phyloP scores from a whole-genome alignment of 1,140 invertebrate genomes.

The Cotesia glomerata region DNA sequence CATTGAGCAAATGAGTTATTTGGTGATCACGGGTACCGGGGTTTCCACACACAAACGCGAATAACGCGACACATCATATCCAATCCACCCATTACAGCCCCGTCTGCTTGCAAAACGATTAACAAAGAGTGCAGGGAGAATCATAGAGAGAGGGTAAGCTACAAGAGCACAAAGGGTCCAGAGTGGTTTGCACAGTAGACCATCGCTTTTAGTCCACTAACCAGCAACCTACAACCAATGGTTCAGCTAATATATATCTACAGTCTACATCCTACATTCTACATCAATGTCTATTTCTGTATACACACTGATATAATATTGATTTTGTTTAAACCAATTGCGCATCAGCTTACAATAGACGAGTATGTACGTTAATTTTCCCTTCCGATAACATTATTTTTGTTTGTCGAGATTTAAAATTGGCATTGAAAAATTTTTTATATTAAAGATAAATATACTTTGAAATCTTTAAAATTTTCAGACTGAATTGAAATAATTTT shows the following conservation, averaged over 20 bases:
- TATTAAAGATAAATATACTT: too few relatives aligned
- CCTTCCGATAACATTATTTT: too few relatives aligned
- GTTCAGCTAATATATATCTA: neutral
- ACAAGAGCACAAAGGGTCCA: neutral
- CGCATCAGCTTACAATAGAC: too few relatives aligned
- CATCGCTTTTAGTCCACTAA: conserved; percentile 13
- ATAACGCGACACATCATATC: neutral
- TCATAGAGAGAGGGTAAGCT: neutral
- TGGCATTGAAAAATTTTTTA: too few relatives aligned
- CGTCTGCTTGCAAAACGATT: conserved; percentile 11
- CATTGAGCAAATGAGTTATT: neutral
- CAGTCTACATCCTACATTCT: too few relatives aligned
- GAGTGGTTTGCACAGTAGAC: conserved; percentile 9
- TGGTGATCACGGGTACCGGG: neutral
- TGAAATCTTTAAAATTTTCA: too few relatives aligned
- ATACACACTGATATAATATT: neutral
- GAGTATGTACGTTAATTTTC: too few relatives aligned
- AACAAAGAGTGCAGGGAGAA: conserved; percentile 24
- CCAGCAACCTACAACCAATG: neutral
- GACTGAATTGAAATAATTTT: too few relatives aligned
- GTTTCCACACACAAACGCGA: neutral
- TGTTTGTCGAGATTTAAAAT: too few relatives aligned
- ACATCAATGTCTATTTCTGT: too few relatives aligned
- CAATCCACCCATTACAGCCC: conserved; percentile 18
- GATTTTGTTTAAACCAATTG: neutral